These are phyloP conservation scores for Aethina tumida DNA, from an alignment of 1,140 invertebrate genomes.

Conservation along the genomic window DNA sequence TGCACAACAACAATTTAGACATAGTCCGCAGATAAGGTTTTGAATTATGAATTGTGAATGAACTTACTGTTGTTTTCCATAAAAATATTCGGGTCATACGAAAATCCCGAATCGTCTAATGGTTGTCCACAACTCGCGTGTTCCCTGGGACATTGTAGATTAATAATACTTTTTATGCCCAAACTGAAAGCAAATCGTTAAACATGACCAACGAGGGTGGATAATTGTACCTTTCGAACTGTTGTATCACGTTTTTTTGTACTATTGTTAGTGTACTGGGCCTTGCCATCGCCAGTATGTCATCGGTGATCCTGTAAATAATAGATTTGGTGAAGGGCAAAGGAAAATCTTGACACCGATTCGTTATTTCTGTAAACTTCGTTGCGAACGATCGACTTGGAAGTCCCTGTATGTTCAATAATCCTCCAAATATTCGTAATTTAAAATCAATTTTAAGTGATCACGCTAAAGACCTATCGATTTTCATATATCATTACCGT, in stretches of 20 bases:
- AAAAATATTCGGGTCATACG: conserved; percentile 67
- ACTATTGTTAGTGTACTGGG: conserved; percentile 65
- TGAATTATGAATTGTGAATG: too few relatives aligned
- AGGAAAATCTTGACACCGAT: too few relatives aligned
- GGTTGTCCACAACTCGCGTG: conserved; percentile 70
- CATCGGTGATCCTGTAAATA: conserved; percentile 72
- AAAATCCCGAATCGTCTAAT: conserved; percentile 61
- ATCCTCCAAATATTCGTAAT: too few relatives aligned
- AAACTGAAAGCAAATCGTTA: conserved; percentile 42
- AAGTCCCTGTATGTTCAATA: too few relatives aligned
- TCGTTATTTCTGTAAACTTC: too few relatives aligned
- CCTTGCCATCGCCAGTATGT: conserved; percentile 79
- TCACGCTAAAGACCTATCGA: too few relatives aligned
- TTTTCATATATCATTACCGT: too few relatives aligned
- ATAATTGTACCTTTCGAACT: conserved; percentile 62
- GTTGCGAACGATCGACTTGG: too few relatives aligned
- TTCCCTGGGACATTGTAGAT: conserved; percentile 75
- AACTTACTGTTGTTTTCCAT: conserved; percentile 75
- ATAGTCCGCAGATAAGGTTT: too few relatives aligned
- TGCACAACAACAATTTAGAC: too few relatives aligned
- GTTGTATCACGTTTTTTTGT: conserved; percentile 64
- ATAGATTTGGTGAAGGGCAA: too few relatives aligned
- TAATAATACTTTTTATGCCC: conserved; percentile 74
- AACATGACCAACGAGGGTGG: conserved; percentile 2
- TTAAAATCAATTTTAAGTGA: too few relatives aligned